Percentiles rank a stretch among this genome's conserved stretches.
These are phyloP conservation scores for Coptotermes formosanus DNA, from an alignment of 1,140 invertebrate species.

Conservation along the genomic window DNA sequence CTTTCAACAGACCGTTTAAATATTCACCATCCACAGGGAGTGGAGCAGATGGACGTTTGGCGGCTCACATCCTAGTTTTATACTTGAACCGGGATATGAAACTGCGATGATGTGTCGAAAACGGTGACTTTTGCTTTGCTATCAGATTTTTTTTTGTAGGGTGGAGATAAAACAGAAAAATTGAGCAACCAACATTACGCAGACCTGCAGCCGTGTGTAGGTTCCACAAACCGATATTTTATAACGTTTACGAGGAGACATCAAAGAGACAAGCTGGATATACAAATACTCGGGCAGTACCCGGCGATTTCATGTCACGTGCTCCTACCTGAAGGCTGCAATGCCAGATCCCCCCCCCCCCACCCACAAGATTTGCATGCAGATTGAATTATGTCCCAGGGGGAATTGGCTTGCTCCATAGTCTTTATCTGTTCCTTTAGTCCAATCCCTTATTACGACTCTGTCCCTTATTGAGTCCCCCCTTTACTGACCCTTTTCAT, in stretches of 20 bases:
- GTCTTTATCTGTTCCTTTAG: background rate
- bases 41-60: too few relatives aligned
- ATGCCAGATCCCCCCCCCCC: too few relatives aligned
- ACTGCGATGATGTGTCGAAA: too few relatives aligned
- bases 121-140: too few relatives aligned
- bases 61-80: too few relatives aligned
- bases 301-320: background rate
- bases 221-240: background rate
- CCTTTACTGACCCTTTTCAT: background rate
- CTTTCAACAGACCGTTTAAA: background rate
- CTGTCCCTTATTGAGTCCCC: background rate
- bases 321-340: background rate
- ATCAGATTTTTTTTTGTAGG: too few relatives aligned
- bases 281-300: background rate
- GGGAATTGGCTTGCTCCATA: background rate
- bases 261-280: background rate
- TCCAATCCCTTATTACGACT: background rate
- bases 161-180: background rate
- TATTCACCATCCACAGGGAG: background rate
- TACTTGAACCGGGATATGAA: too few relatives aligned
- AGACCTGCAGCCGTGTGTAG: too few relatives aligned
- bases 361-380: background rate
- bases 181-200: too few relatives aligned
- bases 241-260: background rate
- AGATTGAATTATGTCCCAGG: background rate